Conservation (phyloP, 1,140 invertebrate genomes). For the Dendroctonus valens region DNA sequence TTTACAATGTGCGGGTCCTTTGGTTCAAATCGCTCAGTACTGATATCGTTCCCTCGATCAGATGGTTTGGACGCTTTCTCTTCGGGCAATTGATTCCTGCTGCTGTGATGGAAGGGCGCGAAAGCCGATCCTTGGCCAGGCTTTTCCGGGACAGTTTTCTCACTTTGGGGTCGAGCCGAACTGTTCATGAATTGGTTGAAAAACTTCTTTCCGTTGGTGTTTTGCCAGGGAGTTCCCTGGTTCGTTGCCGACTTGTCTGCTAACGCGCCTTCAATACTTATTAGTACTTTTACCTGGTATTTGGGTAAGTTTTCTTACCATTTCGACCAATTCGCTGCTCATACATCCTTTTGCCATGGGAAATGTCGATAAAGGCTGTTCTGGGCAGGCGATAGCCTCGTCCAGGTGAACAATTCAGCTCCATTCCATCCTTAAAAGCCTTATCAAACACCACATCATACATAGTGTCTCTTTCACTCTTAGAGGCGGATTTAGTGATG, state of each 20-base stretch:
- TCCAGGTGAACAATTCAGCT: conserved; percentile 54
- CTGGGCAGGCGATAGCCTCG: conserved; percentile 57
- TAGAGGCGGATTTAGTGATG: conserved; percentile 56
- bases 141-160: background rate
- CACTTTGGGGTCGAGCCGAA: background rate
- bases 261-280: conserved; percentile 2
- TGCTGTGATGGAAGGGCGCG: background rate
- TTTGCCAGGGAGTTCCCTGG: conserved; percentile 8
- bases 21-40: no score
- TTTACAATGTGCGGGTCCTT: no score
- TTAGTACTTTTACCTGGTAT: background rate
- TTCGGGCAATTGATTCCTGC: background rate
- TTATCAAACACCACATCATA: conserved; percentile 80
- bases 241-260: background rate
- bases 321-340: conserved; percentile 48
- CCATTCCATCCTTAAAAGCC: conserved; percentile 66
- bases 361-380: conserved; percentile 62
- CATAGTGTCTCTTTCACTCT: conserved; percentile 54
- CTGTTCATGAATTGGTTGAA: conserved; percentile 19
- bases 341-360: conserved; percentile 53
- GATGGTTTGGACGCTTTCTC: background rate
- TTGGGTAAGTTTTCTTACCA: conserved; percentile 27
- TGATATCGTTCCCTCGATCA: background rate
- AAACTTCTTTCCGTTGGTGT: conserved; percentile 13
- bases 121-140: conserved; percentile 6